Conservation (phyloP, 2,797 vertebrate species). For the Tangara arthus region DNA sequence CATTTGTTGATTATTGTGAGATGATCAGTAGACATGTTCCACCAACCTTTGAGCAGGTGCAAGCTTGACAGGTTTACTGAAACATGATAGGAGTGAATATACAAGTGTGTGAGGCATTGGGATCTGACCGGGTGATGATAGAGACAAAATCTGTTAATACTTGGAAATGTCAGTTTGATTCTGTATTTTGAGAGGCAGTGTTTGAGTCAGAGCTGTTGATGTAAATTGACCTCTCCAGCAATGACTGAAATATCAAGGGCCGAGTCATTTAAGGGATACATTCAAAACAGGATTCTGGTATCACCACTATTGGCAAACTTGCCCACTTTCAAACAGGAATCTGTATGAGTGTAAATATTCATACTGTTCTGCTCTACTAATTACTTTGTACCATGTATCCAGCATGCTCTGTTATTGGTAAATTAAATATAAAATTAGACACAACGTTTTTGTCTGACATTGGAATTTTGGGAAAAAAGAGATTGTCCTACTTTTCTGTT, state of each 20-base stretch:
- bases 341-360: not conserved
- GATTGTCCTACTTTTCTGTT: not conserved
- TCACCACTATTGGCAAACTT: not conserved
- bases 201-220: not conserved
- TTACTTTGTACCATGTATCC: not conserved
- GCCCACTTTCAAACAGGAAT: not conserved
- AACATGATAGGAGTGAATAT: not conserved
- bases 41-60: constrained; percentile 40
- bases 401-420: not conserved
- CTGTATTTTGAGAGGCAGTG: not conserved
- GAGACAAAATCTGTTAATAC: not conserved
- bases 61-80: constrained; percentile 1
- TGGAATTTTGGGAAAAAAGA: not conserved
- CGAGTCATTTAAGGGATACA: not conserved
- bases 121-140: not conserved
- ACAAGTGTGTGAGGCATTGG: not conserved
- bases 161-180: not conserved
- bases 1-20: constrained; percentile 16
- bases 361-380: not conserved
- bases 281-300: not conserved
- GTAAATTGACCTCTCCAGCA: not conserved
- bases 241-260: not conserved
- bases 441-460: not conserved
- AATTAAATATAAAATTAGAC: not conserved
- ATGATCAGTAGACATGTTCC: not conserved